A percentile compares a stretch with the other conserved stretches of the same genome.
Evolutionary conservation across 2,113 vertebrate genomes (phyloP).

Genomic region (Chlorocebus sabaeus): DNA sequence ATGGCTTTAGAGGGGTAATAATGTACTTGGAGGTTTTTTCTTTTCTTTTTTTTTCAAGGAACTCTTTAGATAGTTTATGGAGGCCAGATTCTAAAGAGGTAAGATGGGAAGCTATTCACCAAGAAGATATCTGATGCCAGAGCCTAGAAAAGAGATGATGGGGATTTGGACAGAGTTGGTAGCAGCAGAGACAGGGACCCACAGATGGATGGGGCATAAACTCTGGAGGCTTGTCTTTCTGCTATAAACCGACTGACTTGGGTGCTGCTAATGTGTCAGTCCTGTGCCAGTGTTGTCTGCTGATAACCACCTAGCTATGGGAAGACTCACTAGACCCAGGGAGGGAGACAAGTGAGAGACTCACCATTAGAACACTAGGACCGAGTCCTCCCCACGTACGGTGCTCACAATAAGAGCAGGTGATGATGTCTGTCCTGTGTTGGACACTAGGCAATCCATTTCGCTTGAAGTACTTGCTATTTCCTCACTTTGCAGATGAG

Average conservation of each 20-base stretch:
- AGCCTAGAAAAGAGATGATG: not conserved
- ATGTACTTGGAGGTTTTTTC: fast-evolving
- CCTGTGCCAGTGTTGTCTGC: no score
- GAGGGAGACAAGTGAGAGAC: not conserved
- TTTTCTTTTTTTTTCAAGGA: not conserved
- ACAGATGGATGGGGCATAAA: fast-evolving
- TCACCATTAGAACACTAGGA: fast-evolving
- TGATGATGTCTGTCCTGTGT: not conserved
- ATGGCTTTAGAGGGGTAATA: fast-evolving
- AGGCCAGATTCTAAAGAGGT: not conserved
- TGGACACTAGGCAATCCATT: not conserved
- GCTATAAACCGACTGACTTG: fast-evolving
- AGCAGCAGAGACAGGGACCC: not conserved
- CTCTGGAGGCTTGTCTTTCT: not conserved
- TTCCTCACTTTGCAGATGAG: not conserved
- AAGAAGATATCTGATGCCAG: not conserved
- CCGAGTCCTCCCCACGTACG: fast-evolving
- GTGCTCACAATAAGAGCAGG: fast-evolving
- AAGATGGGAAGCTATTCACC: not conserved
- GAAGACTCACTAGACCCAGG: fast-evolving
- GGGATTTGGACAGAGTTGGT: no score
- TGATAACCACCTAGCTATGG: fast-evolving
- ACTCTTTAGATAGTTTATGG: not conserved
- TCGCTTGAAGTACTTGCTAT: not conserved
- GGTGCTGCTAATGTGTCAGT: fast-evolving